Base-by-base conservation (phyloP, 2,797 vertebrate genomes). In the Anguilla anguilla region DNA sequence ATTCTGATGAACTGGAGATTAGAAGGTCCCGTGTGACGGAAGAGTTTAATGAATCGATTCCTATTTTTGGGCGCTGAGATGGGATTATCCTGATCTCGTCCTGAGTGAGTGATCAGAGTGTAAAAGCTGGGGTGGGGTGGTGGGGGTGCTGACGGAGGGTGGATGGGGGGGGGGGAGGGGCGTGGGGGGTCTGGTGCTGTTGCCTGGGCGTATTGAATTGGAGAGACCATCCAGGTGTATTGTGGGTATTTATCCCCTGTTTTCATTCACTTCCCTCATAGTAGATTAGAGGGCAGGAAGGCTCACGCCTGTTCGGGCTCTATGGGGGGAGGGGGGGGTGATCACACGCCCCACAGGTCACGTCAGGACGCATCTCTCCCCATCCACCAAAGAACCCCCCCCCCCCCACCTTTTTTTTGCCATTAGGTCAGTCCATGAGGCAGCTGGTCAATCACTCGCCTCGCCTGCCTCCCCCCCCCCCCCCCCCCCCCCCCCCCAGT, bases 1-100 rank as follows among this genome's bases (percentile, higher is more conserved):
- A 94, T 92, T 94, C 92, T 93, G 90, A 91, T 92, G 90, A 93
- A 94, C 91, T 90, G 92, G 90, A 92, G 94, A 95, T 93, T 94
- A 93, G 92, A 93, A 92, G 90, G 91, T 86, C 89, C 92, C 89
- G 92, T 92, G 90, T 89, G 91, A 89, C 89, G 91, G 91, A 90
- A 91, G 91, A 92, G 92, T 94, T 92, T 92, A 93, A 94, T 94
- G 93, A 93, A 94, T 93, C 90, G 91, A 89, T 93, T 93, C 92
- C 92, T 91, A 90, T 88, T 51, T 90, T 91, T 88, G 61, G 87
- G 86, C 84, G 69, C 85, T 57, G 86, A 82, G 77, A 83, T 86
- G 79, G 86, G 90, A 91, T 91, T 89, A 89, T 5, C 46, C 61
- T 28, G 83, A 35, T 85, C 87, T 22, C 13, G 31, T 53, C 67